Base-by-base conservation (phyloP, 2,888 invertebrate genomes). In the Biston betularia region DNA sequence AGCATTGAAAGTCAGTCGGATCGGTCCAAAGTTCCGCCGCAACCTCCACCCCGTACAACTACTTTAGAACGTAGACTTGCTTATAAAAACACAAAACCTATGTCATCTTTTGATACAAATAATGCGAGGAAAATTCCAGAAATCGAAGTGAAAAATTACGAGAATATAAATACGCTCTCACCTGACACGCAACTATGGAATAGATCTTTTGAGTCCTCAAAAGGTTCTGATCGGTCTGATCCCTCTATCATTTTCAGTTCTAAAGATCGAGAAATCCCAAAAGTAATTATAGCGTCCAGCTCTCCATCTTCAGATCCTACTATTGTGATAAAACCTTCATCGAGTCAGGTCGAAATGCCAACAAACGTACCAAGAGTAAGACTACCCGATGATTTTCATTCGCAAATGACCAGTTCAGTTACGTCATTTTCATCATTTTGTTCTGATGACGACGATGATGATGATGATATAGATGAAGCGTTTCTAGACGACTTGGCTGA, bases 21-120 rank as follows among this genome's bases (percentile, higher is more conserved):
- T 64, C 88, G 85, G 11, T 79, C 85, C 1, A 94, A 89, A 83
- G 86, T 95, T 64, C 96, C 96, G 0, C 96, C 97, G 0, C 93
- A 95, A 68, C 97, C 97, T 3, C 97, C 97, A 0, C 97, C 97
- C 0, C 92, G 97, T 79, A 95, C 96, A 5, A 95, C 96, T 42
- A 96, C 96, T 6, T 89, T 96, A 58, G 96, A 96, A 34, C 89
- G 96, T 49, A 94, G 95, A 68, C 86, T 91, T 34, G 90, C 90
- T 5, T 93, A 89, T 64, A 88, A 88, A 80, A 89, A 89, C 72
- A 81, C 89, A 0, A 93, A 92, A 70, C 86, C 87, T 2, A 72
- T 92, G 50, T 90, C 91, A 35, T 92, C 92, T 0, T 93, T 93
- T 70, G 87, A 87, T 40, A 72, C 83, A 33, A 77, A 85, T 5